Percentiles rank a stretch among this genome's conserved stretches.
Evolutionary conservation across 2,888 invertebrate species (phyloP).

Genomic region (Coecobrya sp.): DNA sequence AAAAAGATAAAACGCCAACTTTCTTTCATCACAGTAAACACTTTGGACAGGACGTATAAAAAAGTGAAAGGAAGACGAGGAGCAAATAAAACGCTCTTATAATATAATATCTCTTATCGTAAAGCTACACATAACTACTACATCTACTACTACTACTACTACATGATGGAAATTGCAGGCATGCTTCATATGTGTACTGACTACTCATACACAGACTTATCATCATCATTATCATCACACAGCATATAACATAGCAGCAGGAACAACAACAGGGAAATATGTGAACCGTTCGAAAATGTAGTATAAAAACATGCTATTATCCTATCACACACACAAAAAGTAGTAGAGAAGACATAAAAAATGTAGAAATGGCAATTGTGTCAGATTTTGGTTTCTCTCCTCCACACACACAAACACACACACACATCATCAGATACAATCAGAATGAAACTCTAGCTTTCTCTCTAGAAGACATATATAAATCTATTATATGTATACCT

Average conservation of each 20-base stretch:
- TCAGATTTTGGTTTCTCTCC: conserved; percentile 34
- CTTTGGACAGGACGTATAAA: conserved; percentile 24
- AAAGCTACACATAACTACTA: neutral
- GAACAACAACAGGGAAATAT: neutral
- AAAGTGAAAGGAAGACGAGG: neutral
- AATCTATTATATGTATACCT: no score
- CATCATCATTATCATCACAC: neutral
- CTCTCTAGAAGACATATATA: conserved; percentile 6
- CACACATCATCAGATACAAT: conserved; percentile 6
- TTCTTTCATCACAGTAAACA: conserved; percentile 63
- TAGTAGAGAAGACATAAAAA: neutral
- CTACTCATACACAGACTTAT: neutral
- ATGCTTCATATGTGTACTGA: neutral
- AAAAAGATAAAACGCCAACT: conserved; percentile 53
- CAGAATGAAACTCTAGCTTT: conserved; percentile 9
- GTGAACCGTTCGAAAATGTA: neutral
- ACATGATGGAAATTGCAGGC: no score
- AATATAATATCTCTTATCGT: neutral
- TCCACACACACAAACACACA: no score
- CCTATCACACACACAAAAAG: neutral
- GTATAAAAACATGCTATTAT: neutral
- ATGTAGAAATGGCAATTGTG: conserved; percentile 28
- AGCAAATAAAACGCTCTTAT: conserved; percentile 2
- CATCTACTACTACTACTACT: no score
- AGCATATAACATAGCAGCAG: neutral